phyloP scores from a whole-genome alignment of 2,113 vertebrate species.

The Ramphastos sulfuratus region DNA sequence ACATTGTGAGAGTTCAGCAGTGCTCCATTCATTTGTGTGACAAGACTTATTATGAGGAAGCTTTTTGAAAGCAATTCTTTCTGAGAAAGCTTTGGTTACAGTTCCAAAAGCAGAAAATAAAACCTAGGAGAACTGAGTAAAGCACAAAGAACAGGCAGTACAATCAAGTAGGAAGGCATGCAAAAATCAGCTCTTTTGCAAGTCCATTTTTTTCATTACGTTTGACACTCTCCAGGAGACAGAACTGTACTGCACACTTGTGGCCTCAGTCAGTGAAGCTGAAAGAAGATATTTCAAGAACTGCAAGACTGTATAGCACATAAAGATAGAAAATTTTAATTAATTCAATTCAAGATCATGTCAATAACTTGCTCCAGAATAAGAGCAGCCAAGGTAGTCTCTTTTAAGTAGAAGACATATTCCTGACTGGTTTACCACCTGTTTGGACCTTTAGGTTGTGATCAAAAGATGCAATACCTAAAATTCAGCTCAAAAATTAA shows the following conservation, averaged over 20 bases:
- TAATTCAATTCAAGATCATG: neutral
- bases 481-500: neutral
- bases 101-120: constrained; percentile 46
- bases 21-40: constrained; percentile 42
- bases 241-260: neutral
- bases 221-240: constrained; percentile 38
- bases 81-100: constrained; percentile 10
- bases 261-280: constrained; percentile 46
- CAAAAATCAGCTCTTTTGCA: constrained; percentile 40
- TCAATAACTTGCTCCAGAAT: neutral
- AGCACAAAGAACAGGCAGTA: constrained; percentile 32
- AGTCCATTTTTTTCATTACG: constrained; percentile 55
- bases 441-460: neutral
- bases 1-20: constrained; percentile 29
- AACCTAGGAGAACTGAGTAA: neutral
- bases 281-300: constrained; percentile 40
- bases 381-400: neutral
- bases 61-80: constrained; percentile 37
- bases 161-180: constrained; percentile 8
- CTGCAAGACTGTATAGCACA: neutral
- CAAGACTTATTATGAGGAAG: constrained; percentile 40
- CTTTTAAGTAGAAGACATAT: neutral
- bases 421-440: neutral
- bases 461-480: neutral
- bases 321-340: neutral